These are phyloP conservation scores for Cebidichthys violaceus DNA, from an alignment of 2,113 vertebrate species.

Conservation along the genomic window DNA sequence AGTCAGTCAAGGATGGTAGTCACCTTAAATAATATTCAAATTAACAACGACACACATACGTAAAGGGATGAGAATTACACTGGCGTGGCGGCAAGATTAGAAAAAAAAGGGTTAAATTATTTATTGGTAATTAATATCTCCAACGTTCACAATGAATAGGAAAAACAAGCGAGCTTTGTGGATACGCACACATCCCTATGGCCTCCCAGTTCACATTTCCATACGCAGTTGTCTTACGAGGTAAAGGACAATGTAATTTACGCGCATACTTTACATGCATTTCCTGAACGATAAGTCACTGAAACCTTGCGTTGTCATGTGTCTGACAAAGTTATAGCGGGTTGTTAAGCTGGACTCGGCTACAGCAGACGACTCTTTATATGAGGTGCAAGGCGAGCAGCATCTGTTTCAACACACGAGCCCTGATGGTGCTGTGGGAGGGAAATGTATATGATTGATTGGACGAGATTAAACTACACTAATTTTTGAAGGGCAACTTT, in stretches of 20 bases:
- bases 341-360: conserved; percentile 20
- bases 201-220: background rate
- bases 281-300: conserved; percentile 25
- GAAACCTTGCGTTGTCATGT: background rate
- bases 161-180: background rate
- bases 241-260: conserved; percentile 17
- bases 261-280: conserved; percentile 7
- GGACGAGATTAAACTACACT: conserved; percentile 1
- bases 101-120: background rate
- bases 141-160: background rate
- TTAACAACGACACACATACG: background rate
- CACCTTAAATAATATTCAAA: background rate
- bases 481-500: conserved; percentile 1
- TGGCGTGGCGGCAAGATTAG: background rate
- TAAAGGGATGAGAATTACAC: background rate
- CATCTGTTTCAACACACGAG: conserved; percentile 20
- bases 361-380: conserved; percentile 21
- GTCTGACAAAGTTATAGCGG: conserved; percentile 7
- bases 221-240: background rate
- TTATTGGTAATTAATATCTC: too few species aligned
- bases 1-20: background rate
- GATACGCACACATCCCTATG: too few species aligned
- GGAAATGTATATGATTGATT: conserved; percentile 31
- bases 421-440: conserved; percentile 6
- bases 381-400: conserved; percentile 1